Base-by-base conservation (phyloP, 2,113 vertebrate species). In the Bagarius yarrelli region DNA sequence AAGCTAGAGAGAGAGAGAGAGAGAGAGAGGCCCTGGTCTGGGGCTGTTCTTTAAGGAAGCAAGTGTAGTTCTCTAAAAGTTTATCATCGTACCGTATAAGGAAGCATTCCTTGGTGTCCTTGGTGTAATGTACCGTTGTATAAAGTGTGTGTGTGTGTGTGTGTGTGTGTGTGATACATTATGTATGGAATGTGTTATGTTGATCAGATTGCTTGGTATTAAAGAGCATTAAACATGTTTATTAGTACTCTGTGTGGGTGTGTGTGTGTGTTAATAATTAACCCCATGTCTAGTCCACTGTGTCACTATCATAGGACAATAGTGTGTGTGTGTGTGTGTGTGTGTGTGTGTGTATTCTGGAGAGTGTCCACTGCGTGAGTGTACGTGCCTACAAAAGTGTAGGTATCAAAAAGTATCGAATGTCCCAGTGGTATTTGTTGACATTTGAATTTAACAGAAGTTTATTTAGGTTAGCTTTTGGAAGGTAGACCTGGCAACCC, bases 1-100 rank as follows among this genome's bases (percentile, higher is more conserved):
- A 59, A 53, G 60, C 15, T 13, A 63, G 25, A 18, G 64, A 44
- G 64, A 67, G 64, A 67, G 36, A 47, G 66, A 69, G 64, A 69
- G 66, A 18, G 32, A 16, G 25, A 25, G 70, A 8, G 36, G 71
- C 53, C 86, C 72, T 57, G n/a, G n/a, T 74, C 86, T 86, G 64
- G 83, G 88, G 86, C 85, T 88, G 87, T 86, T 79, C 23, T 27
- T 71, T 84, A 80, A 84, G 79, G 36, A 47, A 82, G 72, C 30
- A 53, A 47, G 67, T 32, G 52, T 21, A 47, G 23, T 60, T 36
- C 32, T 61, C 25, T 80, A 73, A 55, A 76, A 56, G n/a, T 50
- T 27, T 2, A 70, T 70, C 67, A 70, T 8, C 30, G 47, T 8
- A 52, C 25, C 15, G 5, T 19, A 53, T 19, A 18, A 72, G 69